Conservation (phyloP, 37 sponge, comb jelly and placozoan species). For the Ephydatia muelleri region DNA sequence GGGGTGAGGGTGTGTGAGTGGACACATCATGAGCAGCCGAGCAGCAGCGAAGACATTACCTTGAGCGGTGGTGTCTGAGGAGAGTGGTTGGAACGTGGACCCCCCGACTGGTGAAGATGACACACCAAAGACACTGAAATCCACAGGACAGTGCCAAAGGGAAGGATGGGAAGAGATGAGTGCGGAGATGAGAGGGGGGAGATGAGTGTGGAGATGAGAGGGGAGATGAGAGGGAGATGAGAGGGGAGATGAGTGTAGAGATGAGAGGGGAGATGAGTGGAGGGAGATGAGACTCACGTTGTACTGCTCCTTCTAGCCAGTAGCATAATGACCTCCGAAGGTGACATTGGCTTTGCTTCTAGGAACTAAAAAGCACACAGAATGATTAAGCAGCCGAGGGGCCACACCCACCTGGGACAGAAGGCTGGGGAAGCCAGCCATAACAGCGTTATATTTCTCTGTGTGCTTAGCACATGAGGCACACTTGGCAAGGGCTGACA, state of each 20-base stretch:
- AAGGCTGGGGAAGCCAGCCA: neutral
- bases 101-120: neutral
- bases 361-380: conserved; percentile 3
- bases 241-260: no score
- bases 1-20: neutral
- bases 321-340: conserved; percentile 18
- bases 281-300: no score
- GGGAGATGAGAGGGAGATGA: neutral
- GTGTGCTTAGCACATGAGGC: neutral
- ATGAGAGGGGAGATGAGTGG: neutral
- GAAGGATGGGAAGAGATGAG: neutral
- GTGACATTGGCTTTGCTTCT: conserved; percentile 5
- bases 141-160: neutral
- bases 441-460: conserved; percentile 23
- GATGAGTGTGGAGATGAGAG: neutral
- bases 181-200: neutral
- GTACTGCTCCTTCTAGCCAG: neutral
- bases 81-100: neutral
- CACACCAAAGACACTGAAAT: neutral
- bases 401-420: conserved; percentile 33
- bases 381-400: neutral
- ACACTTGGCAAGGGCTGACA: conserved; percentile 16
- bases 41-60: neutral
- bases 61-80: neutral
- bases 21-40: neutral